Evolutionary conservation across 2,113 vertebrate genomes (phyloP).

Genomic region (Corythornis vintsioides): DNA sequence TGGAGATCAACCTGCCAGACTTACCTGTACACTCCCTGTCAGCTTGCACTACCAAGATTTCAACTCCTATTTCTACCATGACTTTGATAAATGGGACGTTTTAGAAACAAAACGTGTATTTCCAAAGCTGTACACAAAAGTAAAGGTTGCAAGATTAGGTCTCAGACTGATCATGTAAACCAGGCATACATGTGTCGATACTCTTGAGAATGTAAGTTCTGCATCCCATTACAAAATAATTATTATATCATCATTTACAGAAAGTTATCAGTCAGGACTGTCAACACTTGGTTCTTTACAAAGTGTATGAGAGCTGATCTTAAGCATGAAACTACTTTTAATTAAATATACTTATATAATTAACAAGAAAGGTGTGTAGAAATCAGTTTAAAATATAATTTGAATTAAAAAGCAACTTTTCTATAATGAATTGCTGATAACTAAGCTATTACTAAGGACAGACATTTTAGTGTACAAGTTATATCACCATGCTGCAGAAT

Average conservation of each 20-base stretch:
- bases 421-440: not conserved
- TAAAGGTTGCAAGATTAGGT: not conserved
- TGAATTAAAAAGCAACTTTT: not conserved
- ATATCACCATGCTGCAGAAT: not conserved
- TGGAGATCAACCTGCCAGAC: not conserved
- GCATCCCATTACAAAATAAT: not conserved
- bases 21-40: not conserved
- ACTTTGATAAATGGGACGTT: not conserved
- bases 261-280: not conserved
- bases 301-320: not conserved
- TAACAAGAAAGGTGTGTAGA: not conserved
- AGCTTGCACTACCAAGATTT: not conserved
- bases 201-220: not conserved
- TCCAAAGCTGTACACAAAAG: not conserved
- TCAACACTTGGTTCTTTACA: not conserved
- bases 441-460: not conserved
- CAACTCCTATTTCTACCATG: not conserved
- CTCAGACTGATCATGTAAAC: not conserved
- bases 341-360: not conserved
- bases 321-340: not conserved
- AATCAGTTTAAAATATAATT: not conserved
- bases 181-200: fast-evolving
- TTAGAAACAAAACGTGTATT: not conserved
- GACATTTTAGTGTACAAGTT: not conserved
- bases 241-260: not conserved